Evolutionary conservation across 2,797 vertebrate genomes (phyloP), one percentile per base, ranked within the genome.

Genomic region (Sciaenops ocellatus): DNA sequence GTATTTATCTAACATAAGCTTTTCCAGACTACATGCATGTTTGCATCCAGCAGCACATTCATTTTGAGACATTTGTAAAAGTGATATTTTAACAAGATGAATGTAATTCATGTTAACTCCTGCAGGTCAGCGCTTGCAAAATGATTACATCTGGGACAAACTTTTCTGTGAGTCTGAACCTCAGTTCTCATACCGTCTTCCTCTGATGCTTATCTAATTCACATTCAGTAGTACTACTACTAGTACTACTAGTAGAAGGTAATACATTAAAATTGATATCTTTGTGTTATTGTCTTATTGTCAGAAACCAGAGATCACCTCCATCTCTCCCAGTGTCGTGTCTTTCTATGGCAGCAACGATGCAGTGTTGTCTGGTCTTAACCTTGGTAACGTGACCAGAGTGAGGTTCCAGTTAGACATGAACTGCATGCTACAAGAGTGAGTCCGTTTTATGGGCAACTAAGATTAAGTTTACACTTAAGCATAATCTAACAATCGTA

Each of bases 281-380:
- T 59, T 1, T 65, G 8, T 72, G 47, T 84, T 18, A 8, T 38
- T 85, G 51, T 79, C 69, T 80, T 26, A 12, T 30, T 46, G 74
- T 87, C 90, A 92, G 95, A 89, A 90, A 89, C 94, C 94, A 77
- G 89, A 96, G 84, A 94, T 97, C 85, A 74, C 85, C 55, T 96
- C 95, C 85, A 93, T 99, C 72, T 75, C 86, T 51, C 97, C 96
- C 76, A 85, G 82, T 57, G 88, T 90, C 28, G 93, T 97, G 88
- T 97, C 97, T 30, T 94, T 95, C 44, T 85, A 96, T 50, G 98
- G 98, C 59, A 96, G 94, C 92, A 97, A 95, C 76, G 87, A 94
- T 1, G 94, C 95, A 15, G 78, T 89, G 60, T 81, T 98, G 83
- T 96, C 63, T 0, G 98, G 97, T 85, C 78, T 61, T 24, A 96